phyloP scores from a whole-genome alignment of 2,888 invertebrate species.

The Reticulitermes lucifugus region DNA sequence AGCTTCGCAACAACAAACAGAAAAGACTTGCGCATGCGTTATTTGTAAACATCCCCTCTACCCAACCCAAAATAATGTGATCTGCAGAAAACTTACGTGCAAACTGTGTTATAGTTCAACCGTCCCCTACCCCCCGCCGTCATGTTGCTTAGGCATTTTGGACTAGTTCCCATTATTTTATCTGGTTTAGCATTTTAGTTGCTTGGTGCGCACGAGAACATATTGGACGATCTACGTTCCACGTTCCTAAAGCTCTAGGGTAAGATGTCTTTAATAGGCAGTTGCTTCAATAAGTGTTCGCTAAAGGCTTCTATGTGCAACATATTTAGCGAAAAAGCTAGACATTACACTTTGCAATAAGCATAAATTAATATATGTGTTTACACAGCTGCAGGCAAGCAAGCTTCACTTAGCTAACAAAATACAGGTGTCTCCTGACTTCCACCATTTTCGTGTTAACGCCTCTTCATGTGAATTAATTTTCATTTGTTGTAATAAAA shows the following conservation, averaged over 20 bases:
- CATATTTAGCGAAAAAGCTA: neutral
- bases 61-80: neutral
- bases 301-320: neutral
- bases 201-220: slow-evolving; percentile 7
- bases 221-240: neutral
- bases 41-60: slow-evolving; percentile 20
- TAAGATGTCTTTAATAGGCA: slow-evolving; percentile 5
- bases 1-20: neutral
- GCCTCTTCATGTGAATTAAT: no score
- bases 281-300: neutral
- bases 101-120: neutral
- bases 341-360: neutral
- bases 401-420: no score
- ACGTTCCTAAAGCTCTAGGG: neutral
- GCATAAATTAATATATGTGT: no score
- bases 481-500: no score
- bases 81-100: neutral
- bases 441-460: no score
- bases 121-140: neutral
- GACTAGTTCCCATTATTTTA: slow-evolving; percentile 39
- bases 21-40: slow-evolving; percentile 24
- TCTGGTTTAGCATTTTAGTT: slow-evolving; percentile 36
- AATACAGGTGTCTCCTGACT: no score
- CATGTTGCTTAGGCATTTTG: slow-evolving; percentile 1
- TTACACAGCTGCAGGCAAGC: no score